phyloP scores from a whole-genome alignment of 2,888 invertebrate species.

The Drosophila picticornis region DNA sequence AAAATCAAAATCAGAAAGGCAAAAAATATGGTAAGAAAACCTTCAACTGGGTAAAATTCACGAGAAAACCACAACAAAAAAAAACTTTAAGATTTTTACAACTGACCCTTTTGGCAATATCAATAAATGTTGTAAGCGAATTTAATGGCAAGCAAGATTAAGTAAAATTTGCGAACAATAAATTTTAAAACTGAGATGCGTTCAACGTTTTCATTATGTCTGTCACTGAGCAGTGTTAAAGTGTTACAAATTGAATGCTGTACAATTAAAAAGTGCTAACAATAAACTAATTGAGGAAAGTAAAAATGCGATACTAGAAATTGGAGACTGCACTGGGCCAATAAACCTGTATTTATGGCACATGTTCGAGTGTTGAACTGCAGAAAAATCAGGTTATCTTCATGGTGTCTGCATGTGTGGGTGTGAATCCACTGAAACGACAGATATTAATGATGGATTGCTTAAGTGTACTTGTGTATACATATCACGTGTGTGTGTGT shows the following conservation, averaged over 20 bases:
- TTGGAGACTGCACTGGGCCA: conserved; percentile 1
- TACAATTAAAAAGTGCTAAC: not conserved
- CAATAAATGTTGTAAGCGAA: conserved; percentile 11
- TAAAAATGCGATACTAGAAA: conserved; percentile 38
- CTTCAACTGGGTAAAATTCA: not conserved
- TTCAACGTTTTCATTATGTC: not conserved
- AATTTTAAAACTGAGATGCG: not conserved
- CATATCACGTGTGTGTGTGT: not conserved
- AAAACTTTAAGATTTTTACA: not conserved
- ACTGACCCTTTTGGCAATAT: not conserved
- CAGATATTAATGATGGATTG: conserved; percentile 22
- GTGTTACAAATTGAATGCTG: not conserved
- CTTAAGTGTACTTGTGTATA: not conserved
- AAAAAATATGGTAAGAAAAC: not conserved
- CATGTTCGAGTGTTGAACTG: not conserved
- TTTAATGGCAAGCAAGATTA: not conserved
- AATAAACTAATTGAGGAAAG: conserved; percentile 49
- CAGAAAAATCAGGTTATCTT: conserved; percentile 23
- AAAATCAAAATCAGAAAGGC: conserved; percentile 4
- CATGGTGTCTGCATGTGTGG: not conserved
- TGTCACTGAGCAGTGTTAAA: not conserved
- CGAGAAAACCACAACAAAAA: not conserved
- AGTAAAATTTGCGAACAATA: not conserved
- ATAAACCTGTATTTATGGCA: not conserved
- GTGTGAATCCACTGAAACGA: conserved; percentile 21